Conservation (phyloP, 1,140 invertebrate species). For the Apis dorsata region DNA sequence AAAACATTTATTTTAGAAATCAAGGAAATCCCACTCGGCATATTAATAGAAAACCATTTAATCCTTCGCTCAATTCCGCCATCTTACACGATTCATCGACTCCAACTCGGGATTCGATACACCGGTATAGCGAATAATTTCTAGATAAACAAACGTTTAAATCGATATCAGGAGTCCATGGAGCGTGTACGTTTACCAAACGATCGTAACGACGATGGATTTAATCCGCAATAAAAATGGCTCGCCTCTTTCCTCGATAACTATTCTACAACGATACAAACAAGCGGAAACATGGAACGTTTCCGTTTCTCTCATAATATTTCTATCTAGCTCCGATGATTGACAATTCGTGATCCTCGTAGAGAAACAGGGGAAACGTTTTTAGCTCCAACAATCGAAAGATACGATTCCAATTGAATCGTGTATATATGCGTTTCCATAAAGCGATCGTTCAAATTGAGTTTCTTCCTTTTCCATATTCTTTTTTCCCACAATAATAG, state of each 20-base stretch:
- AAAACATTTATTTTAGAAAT: too few species aligned
- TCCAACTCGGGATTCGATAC: background rate
- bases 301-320: background rate
- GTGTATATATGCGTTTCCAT: background rate
- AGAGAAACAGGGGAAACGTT: conserved; percentile 7
- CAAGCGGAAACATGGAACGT: background rate
- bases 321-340: background rate
- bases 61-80: background rate
- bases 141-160: background rate
- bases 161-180: background rate
- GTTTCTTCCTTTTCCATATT: background rate
- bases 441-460: background rate
- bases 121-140: background rate
- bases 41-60: background rate
- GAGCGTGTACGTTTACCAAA: too few species aligned
- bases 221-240: conserved; percentile 17
- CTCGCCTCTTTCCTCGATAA: background rate
- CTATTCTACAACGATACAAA: background rate
- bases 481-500: too few species aligned
- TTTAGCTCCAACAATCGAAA: background rate
- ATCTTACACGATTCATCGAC: background rate
- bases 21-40: too few species aligned
- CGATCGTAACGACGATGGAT: background rate
- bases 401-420: background rate
- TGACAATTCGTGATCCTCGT: conserved; percentile 2